phyloP scores from a whole-genome alignment of 2,113 vertebrate species.

The Uropsilus gracilis region DNA sequence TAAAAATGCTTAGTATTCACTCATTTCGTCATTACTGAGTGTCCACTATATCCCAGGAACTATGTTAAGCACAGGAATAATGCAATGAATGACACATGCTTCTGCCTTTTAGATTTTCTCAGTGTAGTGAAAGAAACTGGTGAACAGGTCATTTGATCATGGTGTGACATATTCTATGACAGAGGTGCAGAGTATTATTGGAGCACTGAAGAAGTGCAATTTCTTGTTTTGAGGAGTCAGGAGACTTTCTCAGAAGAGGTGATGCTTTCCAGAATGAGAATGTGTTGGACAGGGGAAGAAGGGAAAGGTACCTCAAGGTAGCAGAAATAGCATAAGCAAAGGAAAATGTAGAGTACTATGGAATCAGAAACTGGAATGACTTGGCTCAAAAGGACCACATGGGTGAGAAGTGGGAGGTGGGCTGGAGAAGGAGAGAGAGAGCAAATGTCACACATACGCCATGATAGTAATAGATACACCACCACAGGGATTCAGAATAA shows the following conservation, averaged over 20 bases:
- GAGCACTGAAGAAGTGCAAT: not conserved
- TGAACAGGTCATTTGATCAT: not conserved
- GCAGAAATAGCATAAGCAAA: not conserved
- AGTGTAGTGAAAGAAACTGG: not conserved
- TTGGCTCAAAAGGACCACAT: not conserved
- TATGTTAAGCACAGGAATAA: not conserved
- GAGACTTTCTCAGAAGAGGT: not conserved
- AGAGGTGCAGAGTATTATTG: not conserved
- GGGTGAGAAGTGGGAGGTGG: not conserved
- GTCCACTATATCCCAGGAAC: not conserved
- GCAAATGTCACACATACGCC: not conserved
- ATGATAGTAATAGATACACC: not conserved
- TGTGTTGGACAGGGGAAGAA: not conserved
- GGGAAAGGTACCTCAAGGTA: not conserved
- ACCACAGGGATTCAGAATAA: not conserved
- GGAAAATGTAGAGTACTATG: not conserved
- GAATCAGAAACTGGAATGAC: not conserved
- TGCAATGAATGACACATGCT: not conserved
- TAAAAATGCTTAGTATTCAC: not conserved
- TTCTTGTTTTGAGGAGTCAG: not conserved
- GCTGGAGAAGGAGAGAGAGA: not conserved
- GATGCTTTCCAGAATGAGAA: not conserved
- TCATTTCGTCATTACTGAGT: not conserved
- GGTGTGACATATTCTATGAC: not conserved
- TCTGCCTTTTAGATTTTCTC: not conserved